Conservation (phyloP, 1,140 invertebrate genomes). For the Pachypeltis micranthus region DNA sequence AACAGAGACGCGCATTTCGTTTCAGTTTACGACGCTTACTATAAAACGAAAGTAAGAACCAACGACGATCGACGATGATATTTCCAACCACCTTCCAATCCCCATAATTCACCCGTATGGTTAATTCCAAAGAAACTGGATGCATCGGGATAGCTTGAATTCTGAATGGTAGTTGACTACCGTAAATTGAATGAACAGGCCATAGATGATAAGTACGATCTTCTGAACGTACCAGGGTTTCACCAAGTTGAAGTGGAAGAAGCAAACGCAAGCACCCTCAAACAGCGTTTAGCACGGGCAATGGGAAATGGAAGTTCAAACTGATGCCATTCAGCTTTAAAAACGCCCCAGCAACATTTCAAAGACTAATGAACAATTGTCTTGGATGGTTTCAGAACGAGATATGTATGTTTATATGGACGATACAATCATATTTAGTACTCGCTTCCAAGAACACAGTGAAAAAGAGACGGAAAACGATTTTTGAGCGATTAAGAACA, state of each 20-base stretch:
- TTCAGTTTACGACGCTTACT: no score
- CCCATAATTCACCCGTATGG: conserved; percentile 21
- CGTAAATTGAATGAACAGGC: conserved; percentile 25
- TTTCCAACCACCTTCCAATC: conserved; percentile 16
- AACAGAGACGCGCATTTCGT: no score
- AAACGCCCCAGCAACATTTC: conserved; percentile 22
- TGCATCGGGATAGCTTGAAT: conserved; percentile 23
- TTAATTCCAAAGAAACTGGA: conserved; percentile 26
- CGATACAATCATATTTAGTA: conserved; percentile 34
- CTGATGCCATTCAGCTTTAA: conserved; percentile 23
- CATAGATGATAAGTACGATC: conserved; percentile 5
- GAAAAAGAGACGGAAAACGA: conserved; percentile 20
- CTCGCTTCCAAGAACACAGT: conserved; percentile 32
- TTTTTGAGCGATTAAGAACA: conserved; percentile 24
- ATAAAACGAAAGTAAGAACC: no score
- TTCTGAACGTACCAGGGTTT: conserved; percentile 20
- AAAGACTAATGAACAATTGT: conserved; percentile 31
- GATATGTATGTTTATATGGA: conserved; percentile 35
- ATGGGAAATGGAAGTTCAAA: conserved; percentile 21
- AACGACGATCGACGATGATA: no score
- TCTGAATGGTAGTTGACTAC: conserved; percentile 26
- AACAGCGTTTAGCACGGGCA: conserved; percentile 24
- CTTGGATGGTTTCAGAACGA: neutral
- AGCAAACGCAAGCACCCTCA: conserved; percentile 17
- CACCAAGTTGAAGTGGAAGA: conserved; percentile 31